Percentiles rank a stretch among this genome's conserved stretches.
Conservation (phyloP, 2,888 invertebrate genomes). For the Thymelicus acteon region DNA sequence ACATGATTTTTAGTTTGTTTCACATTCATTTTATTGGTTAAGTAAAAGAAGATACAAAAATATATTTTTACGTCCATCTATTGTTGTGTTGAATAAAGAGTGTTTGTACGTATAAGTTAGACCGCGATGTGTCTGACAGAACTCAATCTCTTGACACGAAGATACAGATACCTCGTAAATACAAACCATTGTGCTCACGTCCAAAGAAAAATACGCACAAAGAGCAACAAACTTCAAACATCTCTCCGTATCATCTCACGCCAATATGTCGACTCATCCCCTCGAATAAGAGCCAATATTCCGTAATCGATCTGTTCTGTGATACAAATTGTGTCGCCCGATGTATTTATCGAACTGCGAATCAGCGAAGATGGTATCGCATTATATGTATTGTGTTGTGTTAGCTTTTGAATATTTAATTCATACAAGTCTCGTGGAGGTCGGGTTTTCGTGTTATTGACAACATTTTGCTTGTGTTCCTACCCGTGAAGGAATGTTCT, state of each 20-base stretch:
- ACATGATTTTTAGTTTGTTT: too few species aligned
- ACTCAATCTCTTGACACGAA: constrained; percentile 31
- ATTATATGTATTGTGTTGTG: constrained; percentile 17
- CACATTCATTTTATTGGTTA: too few species aligned
- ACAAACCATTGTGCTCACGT: constrained; percentile 38
- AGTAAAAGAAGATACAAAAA: too few species aligned
- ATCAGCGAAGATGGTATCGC: constrained; percentile 35
- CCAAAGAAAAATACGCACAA: constrained; percentile 41
- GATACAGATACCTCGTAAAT: constrained; percentile 37
- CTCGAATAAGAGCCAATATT: constrained; percentile 24
- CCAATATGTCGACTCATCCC: constrained; percentile 28
- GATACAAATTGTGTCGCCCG: constrained; percentile 32
- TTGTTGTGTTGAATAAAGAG: background rate
- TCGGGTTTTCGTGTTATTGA: background rate
- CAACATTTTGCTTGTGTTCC: background rate
- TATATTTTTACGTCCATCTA: background rate
- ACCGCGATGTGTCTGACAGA: constrained; percentile 16
- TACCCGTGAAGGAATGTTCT: too few species aligned
- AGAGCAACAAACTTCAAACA: constrained; percentile 33
- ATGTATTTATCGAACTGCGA: constrained; percentile 36
- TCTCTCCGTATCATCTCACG: constrained; percentile 20
- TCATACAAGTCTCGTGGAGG: background rate
- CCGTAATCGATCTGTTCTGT: constrained; percentile 21
- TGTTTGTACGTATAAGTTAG: too few species aligned
- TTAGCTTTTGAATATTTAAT: constrained; percentile 20